phyloP scores from a whole-genome alignment of 2,797 vertebrate genomes.

The Cyclura pinguis region DNA sequence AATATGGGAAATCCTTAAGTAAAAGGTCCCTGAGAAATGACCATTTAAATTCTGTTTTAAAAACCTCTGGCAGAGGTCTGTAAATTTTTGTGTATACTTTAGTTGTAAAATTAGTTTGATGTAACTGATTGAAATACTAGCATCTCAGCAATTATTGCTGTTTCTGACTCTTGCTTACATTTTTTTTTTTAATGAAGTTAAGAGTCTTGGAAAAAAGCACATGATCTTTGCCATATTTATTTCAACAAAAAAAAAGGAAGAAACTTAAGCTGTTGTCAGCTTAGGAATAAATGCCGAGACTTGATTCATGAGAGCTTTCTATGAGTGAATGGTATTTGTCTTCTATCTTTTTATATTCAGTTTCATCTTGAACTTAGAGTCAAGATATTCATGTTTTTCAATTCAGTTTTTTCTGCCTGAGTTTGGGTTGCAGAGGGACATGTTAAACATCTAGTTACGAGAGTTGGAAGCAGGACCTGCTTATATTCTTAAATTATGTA shows the following conservation, averaged over 20 bases:
- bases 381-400: not conserved
- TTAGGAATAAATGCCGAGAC: not conserved
- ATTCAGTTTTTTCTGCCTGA: slow-evolving; percentile 18
- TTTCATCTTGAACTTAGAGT: not conserved
- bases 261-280: not conserved
- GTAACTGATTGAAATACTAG: not conserved
- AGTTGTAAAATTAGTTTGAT: not conserved
- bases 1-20: too few relatives aligned
- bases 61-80: too few relatives aligned
- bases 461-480: not conserved
- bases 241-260: not conserved
- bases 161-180: not conserved
- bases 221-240: not conserved
- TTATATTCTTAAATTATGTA: slow-evolving; percentile 26
- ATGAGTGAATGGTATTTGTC: not conserved
- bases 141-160: not conserved
- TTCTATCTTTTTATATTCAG: not conserved
- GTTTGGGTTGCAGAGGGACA: not conserved
- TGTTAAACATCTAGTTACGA: not conserved
- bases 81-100: too few relatives aligned
- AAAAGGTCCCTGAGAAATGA: too few relatives aligned
- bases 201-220: not conserved
- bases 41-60: too few relatives aligned
- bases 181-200: not conserved
- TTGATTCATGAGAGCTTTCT: not conserved